Base-by-base conservation (phyloP, 2,797 vertebrate species). In the Myotis daubentonii region DNA sequence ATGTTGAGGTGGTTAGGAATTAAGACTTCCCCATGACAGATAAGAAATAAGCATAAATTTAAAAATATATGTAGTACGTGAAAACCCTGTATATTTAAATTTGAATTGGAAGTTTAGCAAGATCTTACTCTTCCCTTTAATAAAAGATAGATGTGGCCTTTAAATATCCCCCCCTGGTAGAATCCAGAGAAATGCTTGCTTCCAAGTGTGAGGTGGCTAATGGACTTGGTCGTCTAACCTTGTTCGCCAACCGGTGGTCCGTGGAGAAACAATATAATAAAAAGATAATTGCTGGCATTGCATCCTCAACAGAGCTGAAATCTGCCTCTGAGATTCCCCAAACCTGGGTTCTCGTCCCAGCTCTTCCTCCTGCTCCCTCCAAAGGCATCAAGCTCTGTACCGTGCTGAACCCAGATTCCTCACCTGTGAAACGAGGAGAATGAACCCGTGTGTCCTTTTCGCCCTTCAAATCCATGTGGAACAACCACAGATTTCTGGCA, bases 401-500 rank as follows among this genome's bases (percentile, higher is more conserved):
- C 20, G 3, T 22, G 49, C 47, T 5, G 28, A 33, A 75, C 10
- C 30, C n/a, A 5, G 33, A 4, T 7, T 16, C 36, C 65, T 38
- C 57, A 38, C 57, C 74, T 83, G 33, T 76, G 30, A 66, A 85
- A 62, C 13, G 28, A 53, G 44, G n/a, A 1, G 30, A 81, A 47
- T 0, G 2, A 8, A 17, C 33, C 0, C 12, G 4, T 53, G 68
- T 51, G 19, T 60, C 71, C 51, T 16, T 12, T 38, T 36, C 30
- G 2, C 62, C 85, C 55, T 74, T 84, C 47, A 20, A 23, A 53
- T 6, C 53, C 20, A 1, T 4, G 3, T 33, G 10, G 51, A 66
- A 11, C 1, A 1, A 0, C 41, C 8, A 0, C 11, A 5, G n/a
- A 8, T 22, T 60, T 88, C 17, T 12, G 0, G 44, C 44, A 49